Evolutionary conservation across 1,140 invertebrate genomes (phyloP).

Genomic region (Drosophila biarmipes): DNA sequence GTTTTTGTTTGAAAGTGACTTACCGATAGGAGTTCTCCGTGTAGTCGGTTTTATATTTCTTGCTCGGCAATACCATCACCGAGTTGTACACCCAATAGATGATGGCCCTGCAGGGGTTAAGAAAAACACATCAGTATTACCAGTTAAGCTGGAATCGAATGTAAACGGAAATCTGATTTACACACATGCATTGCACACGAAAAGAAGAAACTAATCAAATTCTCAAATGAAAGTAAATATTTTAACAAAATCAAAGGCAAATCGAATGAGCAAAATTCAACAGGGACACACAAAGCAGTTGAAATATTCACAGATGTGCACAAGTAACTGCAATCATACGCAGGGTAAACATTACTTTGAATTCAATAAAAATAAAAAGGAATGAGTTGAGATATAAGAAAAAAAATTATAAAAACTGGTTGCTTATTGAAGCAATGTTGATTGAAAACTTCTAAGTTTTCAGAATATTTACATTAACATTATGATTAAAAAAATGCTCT

Average conservation of each 20-base stretch:
- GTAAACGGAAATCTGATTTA: constrained; percentile 39
- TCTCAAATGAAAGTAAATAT: constrained; percentile 60
- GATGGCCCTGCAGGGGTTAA: constrained; percentile 87
- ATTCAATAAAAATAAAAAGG: constrained; percentile 5
- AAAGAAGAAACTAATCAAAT: constrained; percentile 49
- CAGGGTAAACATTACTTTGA: constrained; percentile 8
- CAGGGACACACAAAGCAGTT: constrained; percentile 4
- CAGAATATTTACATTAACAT: too few relatives aligned
- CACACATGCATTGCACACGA: constrained; percentile 5
- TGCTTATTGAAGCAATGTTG: too few relatives aligned
- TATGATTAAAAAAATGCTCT: too few relatives aligned
- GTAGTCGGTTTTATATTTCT: constrained; percentile 91
- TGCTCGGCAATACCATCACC: constrained; percentile 92
- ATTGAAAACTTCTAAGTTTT: too few relatives aligned
- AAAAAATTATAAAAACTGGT: too few relatives aligned
- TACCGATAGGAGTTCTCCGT: constrained; percentile 92
- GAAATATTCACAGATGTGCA: constrained; percentile 1
- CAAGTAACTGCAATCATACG: constrained; percentile 30
- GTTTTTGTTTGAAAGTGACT: constrained; percentile 34
- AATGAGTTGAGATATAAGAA: background rate
- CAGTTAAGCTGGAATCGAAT: constrained; percentile 38
- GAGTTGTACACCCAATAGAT: constrained; percentile 96
- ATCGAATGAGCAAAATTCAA: constrained; percentile 24
- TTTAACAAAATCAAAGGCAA: constrained; percentile 58
- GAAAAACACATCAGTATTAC: constrained; percentile 22